phyloP scores from a whole-genome alignment of 1,140 invertebrate genomes.

The Ceratosolen solmsi region DNA sequence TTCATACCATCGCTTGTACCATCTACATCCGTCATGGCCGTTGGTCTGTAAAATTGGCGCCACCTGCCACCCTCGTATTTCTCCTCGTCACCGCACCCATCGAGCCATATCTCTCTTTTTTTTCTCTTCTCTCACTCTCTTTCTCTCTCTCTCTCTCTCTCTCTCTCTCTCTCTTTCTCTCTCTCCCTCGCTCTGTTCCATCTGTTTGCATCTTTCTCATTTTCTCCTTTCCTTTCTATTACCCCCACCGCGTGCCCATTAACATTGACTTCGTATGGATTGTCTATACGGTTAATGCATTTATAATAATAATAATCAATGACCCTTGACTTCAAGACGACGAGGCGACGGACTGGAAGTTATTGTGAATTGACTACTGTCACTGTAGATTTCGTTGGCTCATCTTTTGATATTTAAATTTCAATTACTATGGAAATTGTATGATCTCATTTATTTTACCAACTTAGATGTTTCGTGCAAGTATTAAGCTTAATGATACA shows the following conservation, averaged over 20 bases:
- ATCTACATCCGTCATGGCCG: constrained; percentile 72
- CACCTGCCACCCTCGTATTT: constrained; percentile 70
- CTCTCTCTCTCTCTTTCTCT: background rate
- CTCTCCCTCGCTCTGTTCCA: constrained; percentile 45
- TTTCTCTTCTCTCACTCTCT: background rate
- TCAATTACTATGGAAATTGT: background rate
- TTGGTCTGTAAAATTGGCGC: constrained; percentile 74
- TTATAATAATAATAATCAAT: constrained; percentile 69
- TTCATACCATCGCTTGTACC: constrained; percentile 24
- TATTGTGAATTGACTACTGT: constrained; percentile 55
- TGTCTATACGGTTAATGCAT: constrained; percentile 67
- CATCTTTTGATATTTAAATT: background rate
- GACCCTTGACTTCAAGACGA: constrained; percentile 62
- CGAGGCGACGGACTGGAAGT: constrained; percentile 55
- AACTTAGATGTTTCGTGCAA: too few relatives aligned
- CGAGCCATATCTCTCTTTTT: too few relatives aligned
- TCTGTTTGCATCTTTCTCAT: too few relatives aligned
- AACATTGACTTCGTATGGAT: constrained; percentile 58
- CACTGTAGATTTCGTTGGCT: background rate
- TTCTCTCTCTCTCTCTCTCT: background rate
- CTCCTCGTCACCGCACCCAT: background rate
- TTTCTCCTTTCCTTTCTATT: background rate
- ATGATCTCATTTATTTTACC: too few relatives aligned
- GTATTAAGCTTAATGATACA: too few relatives aligned
- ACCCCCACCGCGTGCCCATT: constrained; percentile 37